Percentiles rank a stretch among this genome's conserved stretches.
Conservation (phyloP, 1,140 invertebrate species). For the Drosophila melanica region DNA sequence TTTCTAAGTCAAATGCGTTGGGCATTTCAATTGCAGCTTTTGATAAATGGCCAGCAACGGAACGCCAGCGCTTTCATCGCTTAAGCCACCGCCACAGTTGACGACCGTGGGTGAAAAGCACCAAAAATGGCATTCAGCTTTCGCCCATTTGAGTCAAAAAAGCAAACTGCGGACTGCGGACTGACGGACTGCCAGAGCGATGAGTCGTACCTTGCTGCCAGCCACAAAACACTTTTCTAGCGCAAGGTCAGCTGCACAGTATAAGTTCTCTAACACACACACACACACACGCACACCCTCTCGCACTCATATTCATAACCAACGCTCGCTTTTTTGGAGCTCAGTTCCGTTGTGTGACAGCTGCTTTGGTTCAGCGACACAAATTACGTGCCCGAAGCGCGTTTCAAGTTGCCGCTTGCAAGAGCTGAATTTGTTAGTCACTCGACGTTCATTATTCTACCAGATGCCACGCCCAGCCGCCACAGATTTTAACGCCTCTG, state of each 20-base stretch:
- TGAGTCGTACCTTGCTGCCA: conserved; percentile 23
- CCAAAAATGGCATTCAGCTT: conserved; percentile 75
- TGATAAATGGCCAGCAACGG: conserved; percentile 71
- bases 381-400: conserved; percentile 65
- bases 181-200: background rate
- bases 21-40: conserved; percentile 76
- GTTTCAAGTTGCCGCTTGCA: conserved; percentile 63
- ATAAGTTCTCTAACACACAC: conserved; percentile 40
- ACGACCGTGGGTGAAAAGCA: conserved; percentile 73
- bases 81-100: conserved; percentile 55
- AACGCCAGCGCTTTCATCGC: conserved; percentile 64
- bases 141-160: conserved; percentile 70
- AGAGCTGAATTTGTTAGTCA: conserved; percentile 48
- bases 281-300: conserved; percentile 2
- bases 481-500: conserved; percentile 49
- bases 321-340: conserved; percentile 41
- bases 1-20: conserved; percentile 72
- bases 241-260: conserved; percentile 62
- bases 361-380: conserved; percentile 52
- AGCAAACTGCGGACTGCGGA: background rate
- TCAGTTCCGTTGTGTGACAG: conserved; percentile 34
- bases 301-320: conserved; percentile 50
- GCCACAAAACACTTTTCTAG: conserved; percentile 55
- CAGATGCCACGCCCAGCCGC: conserved; percentile 22
- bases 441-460: conserved; percentile 30